Evolutionary conservation across 2,113 vertebrate genomes (phyloP), one percentile per base, ranked within the genome.

Genomic region (Clarias magur): DNA sequence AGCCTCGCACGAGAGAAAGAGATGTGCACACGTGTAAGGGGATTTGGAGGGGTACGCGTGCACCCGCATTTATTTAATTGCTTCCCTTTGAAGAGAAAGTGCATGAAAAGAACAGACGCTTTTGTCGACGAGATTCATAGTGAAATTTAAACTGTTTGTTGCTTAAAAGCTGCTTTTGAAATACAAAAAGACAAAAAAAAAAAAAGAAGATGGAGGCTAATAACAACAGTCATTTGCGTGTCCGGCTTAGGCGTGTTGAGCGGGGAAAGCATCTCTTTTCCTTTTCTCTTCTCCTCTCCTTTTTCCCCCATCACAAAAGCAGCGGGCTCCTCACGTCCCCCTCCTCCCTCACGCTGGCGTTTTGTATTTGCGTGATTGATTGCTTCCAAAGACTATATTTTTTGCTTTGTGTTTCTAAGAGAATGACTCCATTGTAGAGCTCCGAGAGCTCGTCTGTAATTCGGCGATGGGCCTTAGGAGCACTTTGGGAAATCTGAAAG

Each of bases 161-260:
- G 83, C 91, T 90, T 90, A 88, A 93, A 94, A 93, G 89, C 88
- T 82, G 91, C 89, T 92, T 94, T 94, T 93, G 89, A 94, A 93
- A 93, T 89, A 80, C 80, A 84, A 91, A 81, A 93, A 93, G 89
- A 92, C 92, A 94, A 93, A 92, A 93, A 90, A 87, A 25, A 93
- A 92, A 91, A 86, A 25, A 83, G 88, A 87, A 91, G 86, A 92
- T 73, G 65, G 70, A 87, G 82, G 87, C 80, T 85, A 92, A 92
- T 92, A 92, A 93, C 92, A 89, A 88, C 70, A 82, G 87, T 89
- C 84, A 72, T 65, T 88, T 81, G 38, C 89, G 89, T 89, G 90
- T 92, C 91, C 89, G 87, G 89, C 89, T 92, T 87, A 89, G 88
- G 88, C 87, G 65, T 91, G 87, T 90, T 76, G 82, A 76, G 83